Conservation (phyloP, 2,797 vertebrate species). For the Micromesistius poutassou region DNA sequence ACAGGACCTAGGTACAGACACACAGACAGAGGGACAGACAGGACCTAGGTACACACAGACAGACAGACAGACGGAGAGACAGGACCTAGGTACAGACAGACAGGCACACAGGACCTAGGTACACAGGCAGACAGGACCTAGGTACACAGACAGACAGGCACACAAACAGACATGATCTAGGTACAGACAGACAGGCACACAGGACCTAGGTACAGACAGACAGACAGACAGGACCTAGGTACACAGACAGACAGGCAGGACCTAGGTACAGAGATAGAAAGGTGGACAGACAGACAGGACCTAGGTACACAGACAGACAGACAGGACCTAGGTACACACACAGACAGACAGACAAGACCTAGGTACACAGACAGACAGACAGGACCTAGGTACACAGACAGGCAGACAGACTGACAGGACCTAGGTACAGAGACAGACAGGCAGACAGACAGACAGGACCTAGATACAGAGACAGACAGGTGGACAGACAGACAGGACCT, state of each 20-base stretch:
- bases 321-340: neutral
- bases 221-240: too few relatives aligned
- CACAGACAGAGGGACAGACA: neutral
- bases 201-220: too few relatives aligned
- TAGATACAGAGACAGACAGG: neutral
- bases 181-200: too few relatives aligned
- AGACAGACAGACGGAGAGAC: neutral
- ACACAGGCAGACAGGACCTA: too few relatives aligned
- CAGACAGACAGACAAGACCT: neutral
- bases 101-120: too few relatives aligned
- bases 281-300: conserved; percentile 74
- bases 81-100: too few relatives aligned
- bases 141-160: too few relatives aligned
- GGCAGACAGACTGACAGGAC: neutral
- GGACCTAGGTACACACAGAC: neutral
- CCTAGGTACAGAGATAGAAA: too few relatives aligned
- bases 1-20: too few relatives aligned
- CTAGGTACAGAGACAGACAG: neutral
- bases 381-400: neutral
- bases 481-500: neutral
- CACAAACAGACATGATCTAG: too few relatives aligned
- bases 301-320: conserved; percentile 74
- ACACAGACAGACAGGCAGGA: too few relatives aligned
- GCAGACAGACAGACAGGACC: neutral
- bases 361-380: neutral